Evolutionary conservation across 2,113 vertebrate genomes (phyloP).

Genomic region (Lamprologus speciosus): DNA sequence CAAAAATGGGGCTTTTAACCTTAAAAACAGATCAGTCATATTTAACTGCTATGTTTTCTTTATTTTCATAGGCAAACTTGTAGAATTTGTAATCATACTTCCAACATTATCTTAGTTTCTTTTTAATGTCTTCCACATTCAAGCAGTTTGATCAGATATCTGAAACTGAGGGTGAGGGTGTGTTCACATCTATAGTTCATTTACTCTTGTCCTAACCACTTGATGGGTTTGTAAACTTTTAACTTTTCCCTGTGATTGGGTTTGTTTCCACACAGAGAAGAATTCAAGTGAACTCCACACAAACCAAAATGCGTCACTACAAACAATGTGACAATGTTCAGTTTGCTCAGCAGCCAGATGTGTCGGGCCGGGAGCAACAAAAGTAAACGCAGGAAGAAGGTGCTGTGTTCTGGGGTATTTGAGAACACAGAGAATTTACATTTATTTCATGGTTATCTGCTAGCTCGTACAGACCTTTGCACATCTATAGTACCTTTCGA

Average conservation of each 20-base stretch:
- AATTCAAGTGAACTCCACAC: background rate
- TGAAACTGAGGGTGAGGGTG: background rate
- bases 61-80: background rate
- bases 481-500: too few species aligned
- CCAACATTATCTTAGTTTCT: background rate
- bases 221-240: background rate
- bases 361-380: background rate
- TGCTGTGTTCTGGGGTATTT: background rate
- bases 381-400: background rate
- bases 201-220: background rate
- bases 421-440: background rate
- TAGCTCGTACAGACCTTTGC: background rate
- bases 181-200: background rate
- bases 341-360: background rate
- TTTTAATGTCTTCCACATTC: background rate
- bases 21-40: background rate
- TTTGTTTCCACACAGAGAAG: background rate
- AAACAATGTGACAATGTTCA: background rate
- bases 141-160: background rate
- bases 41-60: background rate
- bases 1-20: background rate
- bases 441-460: background rate
- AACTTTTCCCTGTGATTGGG: background rate
- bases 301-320: background rate
- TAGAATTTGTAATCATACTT: background rate